phyloP scores from a whole-genome alignment of 2,113 vertebrate species.

The Dromiciops gliroides region DNA sequence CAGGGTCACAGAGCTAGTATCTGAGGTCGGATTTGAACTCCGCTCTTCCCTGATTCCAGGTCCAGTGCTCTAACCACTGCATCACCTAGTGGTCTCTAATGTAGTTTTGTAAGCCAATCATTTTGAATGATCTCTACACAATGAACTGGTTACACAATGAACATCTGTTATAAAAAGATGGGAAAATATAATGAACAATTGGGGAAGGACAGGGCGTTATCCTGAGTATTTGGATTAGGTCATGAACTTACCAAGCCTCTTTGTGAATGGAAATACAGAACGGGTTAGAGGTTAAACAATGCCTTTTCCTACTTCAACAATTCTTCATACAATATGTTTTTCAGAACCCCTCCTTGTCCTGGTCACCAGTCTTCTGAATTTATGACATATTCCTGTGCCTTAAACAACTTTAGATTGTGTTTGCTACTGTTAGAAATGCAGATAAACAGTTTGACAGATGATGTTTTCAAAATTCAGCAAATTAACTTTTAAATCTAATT shows the following conservation, averaged over 20 bases:
- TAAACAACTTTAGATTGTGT: background rate
- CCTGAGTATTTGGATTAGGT: background rate
- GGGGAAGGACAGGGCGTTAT: background rate
- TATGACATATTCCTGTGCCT: background rate
- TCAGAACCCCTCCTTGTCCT: background rate
- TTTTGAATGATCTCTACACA: background rate
- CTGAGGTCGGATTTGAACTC: background rate
- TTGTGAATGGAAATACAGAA: background rate
- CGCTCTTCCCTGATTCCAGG: background rate
- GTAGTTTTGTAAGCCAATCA: background rate
- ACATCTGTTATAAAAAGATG: background rate
- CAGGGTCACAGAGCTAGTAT: background rate
- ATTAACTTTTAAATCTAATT: conserved; percentile 1
- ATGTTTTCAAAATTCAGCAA: background rate
- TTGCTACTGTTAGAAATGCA: conserved; percentile 15
- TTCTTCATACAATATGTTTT: background rate
- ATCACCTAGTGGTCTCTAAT: background rate
- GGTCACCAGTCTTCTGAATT: background rate
- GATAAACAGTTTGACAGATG: conserved; percentile 8
- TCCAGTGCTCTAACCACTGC: background rate
- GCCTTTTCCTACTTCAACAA: background rate
- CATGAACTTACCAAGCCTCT: background rate
- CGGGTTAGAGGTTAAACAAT: background rate
- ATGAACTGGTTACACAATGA: no score
- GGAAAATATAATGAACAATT: background rate